phyloP scores from a whole-genome alignment of 2,888 invertebrate genomes.

The Ypsolopha scabrella region DNA sequence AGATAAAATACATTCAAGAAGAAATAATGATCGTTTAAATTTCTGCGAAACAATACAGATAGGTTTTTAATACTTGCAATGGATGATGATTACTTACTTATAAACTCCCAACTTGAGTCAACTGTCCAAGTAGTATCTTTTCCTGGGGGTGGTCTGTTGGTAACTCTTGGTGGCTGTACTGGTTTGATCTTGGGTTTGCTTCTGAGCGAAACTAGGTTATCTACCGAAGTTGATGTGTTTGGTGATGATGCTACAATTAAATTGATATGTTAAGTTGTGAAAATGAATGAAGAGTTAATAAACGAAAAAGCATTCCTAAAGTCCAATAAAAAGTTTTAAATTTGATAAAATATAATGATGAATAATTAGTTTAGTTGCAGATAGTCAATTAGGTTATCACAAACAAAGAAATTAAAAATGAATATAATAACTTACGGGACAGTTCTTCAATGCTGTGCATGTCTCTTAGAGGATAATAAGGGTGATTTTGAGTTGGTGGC shows the following conservation, averaged over 20 bases:
- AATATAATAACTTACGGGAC: constrained; percentile 43
- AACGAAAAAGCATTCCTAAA: not conserved
- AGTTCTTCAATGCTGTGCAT: constrained; percentile 68
- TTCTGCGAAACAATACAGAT: no score
- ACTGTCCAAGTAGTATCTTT: constrained; percentile 81
- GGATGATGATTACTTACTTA: constrained; percentile 66
- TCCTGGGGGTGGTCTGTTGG: constrained; percentile 51
- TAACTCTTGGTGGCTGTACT: constrained; percentile 77
- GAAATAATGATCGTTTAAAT: no score
- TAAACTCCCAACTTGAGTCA: constrained; percentile 93
- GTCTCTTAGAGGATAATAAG: constrained; percentile 59
- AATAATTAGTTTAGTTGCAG: no score
- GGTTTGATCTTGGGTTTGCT: constrained; percentile 75
- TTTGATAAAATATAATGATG: no score
- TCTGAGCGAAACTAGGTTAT: constrained; percentile 71
- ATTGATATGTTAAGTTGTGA: not conserved
- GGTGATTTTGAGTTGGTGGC: constrained; percentile 65
- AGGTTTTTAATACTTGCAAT: no score
- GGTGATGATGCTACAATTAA: constrained; percentile 55
- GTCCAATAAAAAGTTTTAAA: no score
- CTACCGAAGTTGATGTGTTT: constrained; percentile 75
- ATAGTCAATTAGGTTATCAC: no score
- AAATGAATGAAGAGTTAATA: not conserved
- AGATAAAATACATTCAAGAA: no score
- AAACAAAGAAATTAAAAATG: no score